phyloP scores from a whole-genome alignment of 2,888 invertebrate genomes.

The Meiosimyza decipiens region DNA sequence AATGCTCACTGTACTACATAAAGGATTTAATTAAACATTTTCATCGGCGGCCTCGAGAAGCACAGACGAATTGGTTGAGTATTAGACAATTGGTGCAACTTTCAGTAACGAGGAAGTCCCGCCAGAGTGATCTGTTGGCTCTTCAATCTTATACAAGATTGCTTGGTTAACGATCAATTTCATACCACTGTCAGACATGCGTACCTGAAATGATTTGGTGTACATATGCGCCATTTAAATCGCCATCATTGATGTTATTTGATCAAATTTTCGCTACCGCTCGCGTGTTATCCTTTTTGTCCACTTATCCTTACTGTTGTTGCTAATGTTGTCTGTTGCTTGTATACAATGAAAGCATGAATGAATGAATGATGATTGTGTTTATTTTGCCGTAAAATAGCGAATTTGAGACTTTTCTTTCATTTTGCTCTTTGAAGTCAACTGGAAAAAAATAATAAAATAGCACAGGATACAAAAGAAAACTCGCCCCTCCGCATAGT shows the following conservation, averaged over 20 bases:
- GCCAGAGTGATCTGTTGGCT: too few relatives aligned
- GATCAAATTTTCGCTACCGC: slow-evolving; percentile 18
- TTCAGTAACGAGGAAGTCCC: too few relatives aligned
- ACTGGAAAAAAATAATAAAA: slow-evolving; percentile 54
- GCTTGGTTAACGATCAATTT: too few relatives aligned
- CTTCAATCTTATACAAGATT: too few relatives aligned
- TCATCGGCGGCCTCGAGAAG: too few relatives aligned
- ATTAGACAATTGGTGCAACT: too few relatives aligned
- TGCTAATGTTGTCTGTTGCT: slow-evolving; percentile 8
- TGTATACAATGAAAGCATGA: too few relatives aligned
- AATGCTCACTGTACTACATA: too few relatives aligned
- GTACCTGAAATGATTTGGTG: neutral
- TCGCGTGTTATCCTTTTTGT: slow-evolving; percentile 17
- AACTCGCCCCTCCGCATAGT: slow-evolving; percentile 1
- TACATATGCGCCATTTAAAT: slow-evolving; percentile 14
- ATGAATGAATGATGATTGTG: slow-evolving; percentile 10
- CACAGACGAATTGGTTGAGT: too few relatives aligned
- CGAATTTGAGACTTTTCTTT: slow-evolving; percentile 47
- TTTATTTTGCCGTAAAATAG: slow-evolving; percentile 28
- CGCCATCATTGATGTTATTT: slow-evolving; percentile 1
- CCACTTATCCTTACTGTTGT: neutral
- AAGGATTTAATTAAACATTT: too few relatives aligned
- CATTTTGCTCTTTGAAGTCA: slow-evolving; percentile 50
- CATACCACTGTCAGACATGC: neutral
- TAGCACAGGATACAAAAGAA: neutral